Evolutionary conservation across 1,140 invertebrate genomes (phyloP).

Genomic region (Magallana ariakensis): DNA sequence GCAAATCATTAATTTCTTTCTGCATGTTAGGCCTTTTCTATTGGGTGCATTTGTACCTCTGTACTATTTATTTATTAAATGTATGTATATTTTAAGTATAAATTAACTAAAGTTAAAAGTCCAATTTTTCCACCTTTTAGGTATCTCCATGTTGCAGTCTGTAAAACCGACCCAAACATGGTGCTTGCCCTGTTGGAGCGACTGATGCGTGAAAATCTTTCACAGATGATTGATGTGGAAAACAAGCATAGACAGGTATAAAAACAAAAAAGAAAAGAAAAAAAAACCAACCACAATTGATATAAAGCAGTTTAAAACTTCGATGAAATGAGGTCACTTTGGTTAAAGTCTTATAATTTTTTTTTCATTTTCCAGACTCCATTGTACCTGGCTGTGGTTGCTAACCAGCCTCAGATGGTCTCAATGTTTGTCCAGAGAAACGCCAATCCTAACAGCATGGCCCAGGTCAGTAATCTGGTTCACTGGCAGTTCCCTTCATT

Average conservation of each 20-base stretch:
- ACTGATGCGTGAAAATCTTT: slow-evolving; percentile 61
- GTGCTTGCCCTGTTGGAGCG: slow-evolving; percentile 69
- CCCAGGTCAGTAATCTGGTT: slow-evolving; percentile 82
- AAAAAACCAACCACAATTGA: not conserved
- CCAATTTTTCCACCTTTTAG: slow-evolving; percentile 49
- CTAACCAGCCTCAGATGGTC: slow-evolving; percentile 86
- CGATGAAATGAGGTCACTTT: not conserved
- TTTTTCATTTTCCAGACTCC: slow-evolving; percentile 83
- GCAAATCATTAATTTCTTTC: not conserved
- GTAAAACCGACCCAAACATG: slow-evolving; percentile 65
- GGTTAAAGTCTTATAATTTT: not conserved
- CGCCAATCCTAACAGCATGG: slow-evolving; percentile 86
- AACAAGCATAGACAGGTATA: slow-evolving; percentile 67
- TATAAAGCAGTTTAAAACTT: not conserved
- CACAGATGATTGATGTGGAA: slow-evolving; percentile 65
- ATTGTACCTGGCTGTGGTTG: slow-evolving; percentile 86
- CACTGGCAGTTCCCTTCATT: not conserved
- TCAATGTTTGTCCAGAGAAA: slow-evolving; percentile 86
- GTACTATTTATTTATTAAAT: not conserved
- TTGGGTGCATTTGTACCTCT: not conserved
- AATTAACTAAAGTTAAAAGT: not conserved
- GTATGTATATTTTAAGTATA: not conserved
- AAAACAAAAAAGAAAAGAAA: not conserved
- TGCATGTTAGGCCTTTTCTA: not conserved
- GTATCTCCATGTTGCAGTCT: slow-evolving; percentile 70